phyloP scores from a whole-genome alignment of 1,140 invertebrate genomes.

The Zaprionus taronus region DNA sequence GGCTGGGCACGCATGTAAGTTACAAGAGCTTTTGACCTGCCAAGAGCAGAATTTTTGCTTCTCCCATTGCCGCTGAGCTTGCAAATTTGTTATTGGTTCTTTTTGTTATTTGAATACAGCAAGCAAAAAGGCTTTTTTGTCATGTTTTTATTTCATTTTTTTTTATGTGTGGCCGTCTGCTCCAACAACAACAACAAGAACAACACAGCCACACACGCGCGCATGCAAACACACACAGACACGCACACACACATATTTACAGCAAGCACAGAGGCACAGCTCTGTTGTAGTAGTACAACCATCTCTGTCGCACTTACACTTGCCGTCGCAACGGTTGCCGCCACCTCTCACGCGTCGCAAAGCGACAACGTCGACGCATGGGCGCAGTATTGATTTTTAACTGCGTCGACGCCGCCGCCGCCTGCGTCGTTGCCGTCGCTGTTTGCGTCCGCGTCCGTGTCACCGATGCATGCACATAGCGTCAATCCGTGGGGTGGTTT shows the following conservation, averaged over 20 bases:
- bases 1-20: constrained; percentile 59
- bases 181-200: constrained; percentile 10
- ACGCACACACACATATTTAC: not conserved
- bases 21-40: constrained; percentile 43
- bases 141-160: not conserved
- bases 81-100: not conserved
- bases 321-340: not conserved
- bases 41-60: constrained; percentile 37
- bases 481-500: constrained; percentile 82
- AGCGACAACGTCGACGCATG: constrained; percentile 75
- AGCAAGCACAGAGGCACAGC: constrained; percentile 19
- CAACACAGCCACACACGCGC: not conserved
- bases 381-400: constrained; percentile 84
- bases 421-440: constrained; percentile 38
- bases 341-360: constrained; percentile 46
- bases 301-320: constrained; percentile 27
- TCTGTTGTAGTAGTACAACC: not conserved
- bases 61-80: constrained; percentile 20
- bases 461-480: constrained; percentile 45
- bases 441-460: constrained; percentile 17
- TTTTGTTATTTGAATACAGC: not conserved
- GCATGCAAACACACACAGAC: not conserved
- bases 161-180: not conserved
- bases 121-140: constrained; percentile 15
- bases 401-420: constrained; percentile 75